These are phyloP conservation scores for Drosophila simulans DNA, from an alignment of 1,140 invertebrate genomes.

Conservation along the genomic window DNA sequence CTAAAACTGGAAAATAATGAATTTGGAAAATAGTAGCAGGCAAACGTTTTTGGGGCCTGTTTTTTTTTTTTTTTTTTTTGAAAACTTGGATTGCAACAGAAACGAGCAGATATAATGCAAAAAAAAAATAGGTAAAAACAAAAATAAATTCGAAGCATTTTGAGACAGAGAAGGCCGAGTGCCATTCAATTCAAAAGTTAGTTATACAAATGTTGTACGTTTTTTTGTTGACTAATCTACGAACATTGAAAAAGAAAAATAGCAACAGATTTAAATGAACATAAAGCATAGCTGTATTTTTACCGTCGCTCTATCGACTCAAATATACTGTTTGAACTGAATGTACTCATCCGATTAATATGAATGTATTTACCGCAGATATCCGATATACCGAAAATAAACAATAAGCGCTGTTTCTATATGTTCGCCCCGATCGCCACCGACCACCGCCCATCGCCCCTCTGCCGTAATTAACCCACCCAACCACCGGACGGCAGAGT, in stretches of 20 bases:
- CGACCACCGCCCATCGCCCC: background rate
- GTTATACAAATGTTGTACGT: slow-evolving; percentile 20
- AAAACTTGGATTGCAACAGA: background rate
- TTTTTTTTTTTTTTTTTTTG: background rate
- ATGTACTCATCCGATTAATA: slow-evolving; percentile 42
- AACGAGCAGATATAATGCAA: background rate
- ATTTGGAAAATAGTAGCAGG: slow-evolving; percentile 1
- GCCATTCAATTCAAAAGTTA: slow-evolving; percentile 2
- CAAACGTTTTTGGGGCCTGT: background rate
- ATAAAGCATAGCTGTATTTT: slow-evolving; percentile 38
- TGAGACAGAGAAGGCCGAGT: slow-evolving; percentile 3
- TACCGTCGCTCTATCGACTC: slow-evolving; percentile 42
- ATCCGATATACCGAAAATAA: slow-evolving; percentile 1
- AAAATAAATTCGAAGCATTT: slow-evolving; percentile 9
- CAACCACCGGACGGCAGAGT: slow-evolving; percentile 1
- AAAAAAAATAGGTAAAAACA: background rate
- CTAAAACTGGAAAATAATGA: background rate
- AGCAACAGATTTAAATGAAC: slow-evolving; percentile 18
- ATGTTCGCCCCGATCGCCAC: slow-evolving; percentile 11
- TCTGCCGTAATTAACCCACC: slow-evolving; percentile 13
- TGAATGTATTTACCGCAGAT: slow-evolving; percentile 44
- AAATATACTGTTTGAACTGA: slow-evolving; percentile 47
- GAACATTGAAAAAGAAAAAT: background rate
- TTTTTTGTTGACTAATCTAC: slow-evolving; percentile 19
- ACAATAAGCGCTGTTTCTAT: slow-evolving; percentile 15